These are phyloP conservation scores for Eudyptes chrysolophus DNA, from an alignment of 2,113 vertebrate species.

Conservation along the genomic window DNA sequence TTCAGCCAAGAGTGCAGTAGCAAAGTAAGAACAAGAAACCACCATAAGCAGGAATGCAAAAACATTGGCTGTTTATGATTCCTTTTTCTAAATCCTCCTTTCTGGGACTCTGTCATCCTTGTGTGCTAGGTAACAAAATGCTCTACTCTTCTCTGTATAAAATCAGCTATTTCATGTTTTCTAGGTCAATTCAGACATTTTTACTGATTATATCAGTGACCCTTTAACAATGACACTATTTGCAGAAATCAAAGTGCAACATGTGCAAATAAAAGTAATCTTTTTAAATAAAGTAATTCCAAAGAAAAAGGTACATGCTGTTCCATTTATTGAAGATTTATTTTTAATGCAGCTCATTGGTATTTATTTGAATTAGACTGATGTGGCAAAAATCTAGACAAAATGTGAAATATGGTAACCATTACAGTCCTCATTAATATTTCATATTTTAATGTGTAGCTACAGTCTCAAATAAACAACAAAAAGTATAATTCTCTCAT, in stretches of 20 bases:
- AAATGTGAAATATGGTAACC: background rate
- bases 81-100: background rate
- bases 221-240: background rate
- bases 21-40: background rate
- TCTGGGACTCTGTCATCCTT: background rate
- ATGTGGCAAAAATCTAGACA: background rate
- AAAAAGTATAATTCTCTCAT: background rate
- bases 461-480: background rate
- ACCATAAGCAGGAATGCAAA: background rate
- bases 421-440: background rate
- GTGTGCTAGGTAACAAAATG: background rate
- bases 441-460: conserved; percentile 5
- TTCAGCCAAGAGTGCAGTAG: background rate
- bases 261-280: background rate
- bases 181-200: background rate
- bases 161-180: background rate
- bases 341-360: background rate
- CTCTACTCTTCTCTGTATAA: background rate
- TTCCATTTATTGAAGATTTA: background rate
- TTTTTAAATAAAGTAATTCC: background rate
- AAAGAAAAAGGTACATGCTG: background rate
- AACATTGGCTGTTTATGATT: background rate
- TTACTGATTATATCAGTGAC: background rate
- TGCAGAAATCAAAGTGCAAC: background rate
- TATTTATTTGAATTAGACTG: conserved; percentile 25